These are phyloP conservation scores for Meda fulgida DNA, from an alignment of 2,797 vertebrate species.

Conservation along the genomic window DNA sequence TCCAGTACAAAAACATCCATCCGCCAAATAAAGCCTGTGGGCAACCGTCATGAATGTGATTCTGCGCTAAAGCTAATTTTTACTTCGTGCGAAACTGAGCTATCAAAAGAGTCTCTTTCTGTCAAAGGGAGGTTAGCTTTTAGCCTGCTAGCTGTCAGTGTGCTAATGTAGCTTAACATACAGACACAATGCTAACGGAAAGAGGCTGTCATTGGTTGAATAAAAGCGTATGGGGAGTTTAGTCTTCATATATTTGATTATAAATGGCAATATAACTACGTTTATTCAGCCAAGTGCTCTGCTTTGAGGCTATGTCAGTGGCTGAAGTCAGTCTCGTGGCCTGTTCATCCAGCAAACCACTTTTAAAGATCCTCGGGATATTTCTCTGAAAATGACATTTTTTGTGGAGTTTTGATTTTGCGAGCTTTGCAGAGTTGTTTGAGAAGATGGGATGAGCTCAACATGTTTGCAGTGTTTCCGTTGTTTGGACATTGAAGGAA, in stretches of 20 bases:
- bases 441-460: not conserved
- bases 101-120: conserved; percentile 15
- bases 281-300: not conserved
- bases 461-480: not conserved
- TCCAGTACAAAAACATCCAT: conserved; percentile 6
- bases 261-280: not conserved
- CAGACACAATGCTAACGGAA: not conserved
- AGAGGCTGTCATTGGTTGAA: conserved; percentile 9
- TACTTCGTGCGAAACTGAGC: not conserved
- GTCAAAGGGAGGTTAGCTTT: conserved; percentile 59
- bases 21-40: not conserved
- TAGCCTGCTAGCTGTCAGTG: conserved; percentile 43
- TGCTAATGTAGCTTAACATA: conserved; percentile 30
- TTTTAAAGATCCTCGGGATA: not conserved
- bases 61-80: not conserved
- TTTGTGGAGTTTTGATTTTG: no score
- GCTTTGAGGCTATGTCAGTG: not conserved
- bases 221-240: not conserved
- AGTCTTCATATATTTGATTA: not conserved
- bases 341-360: conserved; percentile 5
- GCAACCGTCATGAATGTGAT: not conserved
- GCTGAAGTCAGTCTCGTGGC: conserved; percentile 23
- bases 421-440: not conserved
- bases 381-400: not conserved
- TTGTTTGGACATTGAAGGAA: not conserved